Base-by-base conservation (phyloP, 2,797 vertebrate genomes). In the Phoebastria nigripes region DNA sequence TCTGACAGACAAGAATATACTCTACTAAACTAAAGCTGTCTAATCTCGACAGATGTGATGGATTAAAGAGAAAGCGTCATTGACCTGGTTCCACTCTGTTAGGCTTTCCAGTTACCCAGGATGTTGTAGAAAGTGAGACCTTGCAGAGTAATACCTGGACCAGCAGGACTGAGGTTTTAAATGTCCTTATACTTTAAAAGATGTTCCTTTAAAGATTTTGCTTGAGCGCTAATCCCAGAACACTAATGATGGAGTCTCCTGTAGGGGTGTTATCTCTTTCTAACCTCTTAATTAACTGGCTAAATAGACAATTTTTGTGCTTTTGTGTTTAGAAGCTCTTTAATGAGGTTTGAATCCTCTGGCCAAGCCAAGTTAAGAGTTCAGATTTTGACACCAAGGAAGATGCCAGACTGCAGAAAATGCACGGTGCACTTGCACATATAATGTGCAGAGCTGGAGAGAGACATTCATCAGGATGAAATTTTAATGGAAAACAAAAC, bases 41-140 rank as follows among this genome's bases (percentile, higher is more conserved):
- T 95, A 54, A 65, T 94, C 96, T 90, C 25, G 37, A 93, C 87
- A 96, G 96, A 86, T 61, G 35, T 59, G 85, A 94, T 97, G 93
- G 87, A 95, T 97, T 93, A 92, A 87, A 86, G 85, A 92, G 96
- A 79, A 84, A 94, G 71, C 81, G 56, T 79, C 95, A 62, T 25
- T 98, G 98, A 97, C 96, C 97, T 56, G 55, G 76, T 96, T 98
- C 92, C 9, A 54, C 93, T 97, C 97, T 78, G 61, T 96, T 97
- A 95, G 94, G 46, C 89, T 97, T 97, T 96, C 86, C 91, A 96
- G 86, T 98, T 97, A 97, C 97, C 96, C 84, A 91, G 84, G 83
- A 25, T 94, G 85, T 47, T 93, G 79, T 85, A 69, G 97, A 89
- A 95, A 96, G 93, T 2, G 11, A 97, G 94, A 96, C 94, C 82